phyloP scores from a whole-genome alignment of 2,113 vertebrate genomes.

The Salvelinus namaycush region DNA sequence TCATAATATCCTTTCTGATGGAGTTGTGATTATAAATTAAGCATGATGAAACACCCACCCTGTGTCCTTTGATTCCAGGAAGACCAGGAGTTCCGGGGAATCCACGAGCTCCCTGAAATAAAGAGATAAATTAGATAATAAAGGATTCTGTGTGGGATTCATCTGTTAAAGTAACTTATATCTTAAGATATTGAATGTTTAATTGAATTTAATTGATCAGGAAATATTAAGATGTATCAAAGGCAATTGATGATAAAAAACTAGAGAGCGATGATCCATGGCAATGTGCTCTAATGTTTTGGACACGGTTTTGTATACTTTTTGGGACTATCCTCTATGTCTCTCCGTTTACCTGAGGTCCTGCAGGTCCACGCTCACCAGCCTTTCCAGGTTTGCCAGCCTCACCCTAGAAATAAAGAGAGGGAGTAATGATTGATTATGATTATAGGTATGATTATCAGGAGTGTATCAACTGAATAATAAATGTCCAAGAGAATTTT shows the following conservation, averaged over 20 bases:
- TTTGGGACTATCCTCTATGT: background rate
- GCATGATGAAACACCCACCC: constrained; percentile 76
- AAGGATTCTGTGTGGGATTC: background rate
- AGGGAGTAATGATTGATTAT: background rate
- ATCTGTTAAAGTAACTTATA: background rate
- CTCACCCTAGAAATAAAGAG: constrained; percentile 78
- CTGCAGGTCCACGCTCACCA: constrained; percentile 89
- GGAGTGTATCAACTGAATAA: background rate
- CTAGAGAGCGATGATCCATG: background rate
- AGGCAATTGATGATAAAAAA: background rate
- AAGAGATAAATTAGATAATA: background rate
- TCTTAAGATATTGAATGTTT: background rate
- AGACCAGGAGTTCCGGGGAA: constrained; percentile 97
- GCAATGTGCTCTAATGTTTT: too few relatives aligned
- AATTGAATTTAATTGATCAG: too few relatives aligned
- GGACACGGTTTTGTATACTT: too few relatives aligned
- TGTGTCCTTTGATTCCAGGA: constrained; percentile 96
- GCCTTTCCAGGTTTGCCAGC: constrained; percentile 90
- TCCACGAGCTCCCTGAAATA: constrained; percentile 88
- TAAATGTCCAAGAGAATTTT: too few relatives aligned
- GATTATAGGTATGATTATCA: background rate
- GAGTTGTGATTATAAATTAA: background rate
- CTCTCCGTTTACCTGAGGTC: constrained; percentile 83
- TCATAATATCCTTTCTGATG: background rate
- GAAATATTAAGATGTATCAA: background rate